phyloP scores from a whole-genome alignment of 2,888 invertebrate species.

The Cheiracanthium punctorium region DNA sequence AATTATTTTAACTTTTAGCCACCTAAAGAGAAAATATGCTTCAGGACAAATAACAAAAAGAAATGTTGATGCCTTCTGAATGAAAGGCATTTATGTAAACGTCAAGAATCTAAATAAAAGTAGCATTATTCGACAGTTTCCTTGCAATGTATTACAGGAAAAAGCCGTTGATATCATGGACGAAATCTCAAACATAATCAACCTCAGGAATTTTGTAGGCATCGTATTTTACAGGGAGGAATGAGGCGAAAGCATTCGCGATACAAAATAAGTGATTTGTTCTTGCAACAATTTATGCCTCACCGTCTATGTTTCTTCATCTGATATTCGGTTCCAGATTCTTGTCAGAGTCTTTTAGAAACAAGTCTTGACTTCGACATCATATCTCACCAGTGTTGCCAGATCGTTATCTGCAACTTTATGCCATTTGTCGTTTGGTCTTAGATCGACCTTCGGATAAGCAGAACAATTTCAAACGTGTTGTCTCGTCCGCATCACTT shows the following conservation, averaged over 20 bases:
- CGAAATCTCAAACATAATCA: background rate
- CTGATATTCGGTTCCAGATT: background rate
- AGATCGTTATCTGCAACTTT: conserved; percentile 41
- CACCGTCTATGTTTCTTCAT: background rate
- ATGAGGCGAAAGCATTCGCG: background rate
- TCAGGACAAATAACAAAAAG: no score
- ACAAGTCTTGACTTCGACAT: conserved; percentile 41
- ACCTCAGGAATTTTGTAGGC: background rate
- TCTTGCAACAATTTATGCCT: background rate
- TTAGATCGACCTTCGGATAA: conserved; percentile 49
- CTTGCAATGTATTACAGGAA: background rate
- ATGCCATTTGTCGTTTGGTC: conserved; percentile 56
- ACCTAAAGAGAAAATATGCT: no score
- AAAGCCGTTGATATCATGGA: background rate
- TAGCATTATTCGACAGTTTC: no score
- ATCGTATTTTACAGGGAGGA: background rate
- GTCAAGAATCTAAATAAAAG: no score
- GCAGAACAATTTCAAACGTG: conserved; percentile 21
- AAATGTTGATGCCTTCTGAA: no score
- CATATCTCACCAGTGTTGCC: conserved; percentile 56
- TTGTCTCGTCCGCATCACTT: conserved; percentile 35
- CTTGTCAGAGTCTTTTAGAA: conserved; percentile 14
- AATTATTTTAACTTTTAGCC: no score
- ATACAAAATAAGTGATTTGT: conserved; percentile 5
- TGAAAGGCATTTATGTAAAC: no score